Base-by-base conservation (phyloP, 2,797 vertebrate species). In the Erethizon dorsatum region DNA sequence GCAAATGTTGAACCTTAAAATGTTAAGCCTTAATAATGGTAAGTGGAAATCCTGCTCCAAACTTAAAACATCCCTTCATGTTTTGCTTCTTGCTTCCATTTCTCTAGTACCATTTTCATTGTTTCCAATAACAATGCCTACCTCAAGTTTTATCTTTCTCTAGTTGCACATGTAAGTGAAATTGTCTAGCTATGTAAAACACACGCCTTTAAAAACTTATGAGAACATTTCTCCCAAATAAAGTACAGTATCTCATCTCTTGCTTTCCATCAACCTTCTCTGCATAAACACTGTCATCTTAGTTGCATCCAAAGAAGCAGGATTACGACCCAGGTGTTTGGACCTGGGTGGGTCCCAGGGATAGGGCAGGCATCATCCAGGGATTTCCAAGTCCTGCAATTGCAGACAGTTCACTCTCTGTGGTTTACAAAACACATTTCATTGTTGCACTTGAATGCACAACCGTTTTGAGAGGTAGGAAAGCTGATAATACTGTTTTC, bases 51-150 rank as follows among this genome's bases (percentile, higher is more conserved):
- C 47, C 73, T 12, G 17, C 24, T 56, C 67, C 50, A 59, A 89
- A 84, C 47, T 73, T 33, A 26, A 59, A 78, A 83, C 73, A 79
- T 33, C 33, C 20, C 50, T 69, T 37, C 6, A 45, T 4, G 47
- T 89, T 41, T 31, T 10, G 28, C 10, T 26, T 17, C 7, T 17
- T n/a, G 8, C 22, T 14, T 31, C 41, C 33, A 47, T 67, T 71
- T 83, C 54, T 47, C 28, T 71, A 14, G 75, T 24, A 15, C 2
- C 22, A 8, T 22, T 89, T 92, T 85, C 26, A 15, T 50, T 33
- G 47, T 91, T 96, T 41, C 17, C 84, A 92, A 31, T 90, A 93
- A 94, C 78, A 94, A 85, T 31, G 31, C 85, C 45, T 63, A 87
- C 20, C 57, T 89, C 41, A 33, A 71, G 79, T 24, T 79, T 82